These are phyloP conservation scores for Gadus chalcogrammus DNA, from an alignment of 2,113 vertebrate genomes.

Conservation along the genomic window DNA sequence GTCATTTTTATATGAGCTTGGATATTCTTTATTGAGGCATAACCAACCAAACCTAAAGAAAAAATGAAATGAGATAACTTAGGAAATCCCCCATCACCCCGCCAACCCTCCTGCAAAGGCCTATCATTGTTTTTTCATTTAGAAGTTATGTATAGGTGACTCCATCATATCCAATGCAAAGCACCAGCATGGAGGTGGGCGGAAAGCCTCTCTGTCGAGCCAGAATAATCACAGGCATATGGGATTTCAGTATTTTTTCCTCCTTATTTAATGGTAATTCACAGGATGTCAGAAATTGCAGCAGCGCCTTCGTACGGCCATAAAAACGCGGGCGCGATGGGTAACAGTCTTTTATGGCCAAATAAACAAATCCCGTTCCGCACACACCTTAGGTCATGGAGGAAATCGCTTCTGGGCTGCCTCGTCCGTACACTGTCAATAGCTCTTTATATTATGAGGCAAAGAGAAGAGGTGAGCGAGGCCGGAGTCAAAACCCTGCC, in stretches of 20 bases:
- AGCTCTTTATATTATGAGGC: background rate
- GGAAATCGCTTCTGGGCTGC: background rate
- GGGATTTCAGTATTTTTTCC: conserved; percentile 12
- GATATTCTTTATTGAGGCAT: too few species aligned
- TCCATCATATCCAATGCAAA: conserved; percentile 25
- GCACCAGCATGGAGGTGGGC: conserved; percentile 22
- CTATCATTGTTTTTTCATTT: background rate
- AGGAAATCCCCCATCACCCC: too few species aligned
- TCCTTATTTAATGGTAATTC: conserved; percentile 8
- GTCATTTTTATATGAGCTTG: too few species aligned
- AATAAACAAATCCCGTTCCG: conserved; percentile 5
- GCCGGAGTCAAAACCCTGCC: background rate
- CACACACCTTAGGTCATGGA: background rate
- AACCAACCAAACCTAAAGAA: too few species aligned
- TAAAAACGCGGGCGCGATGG: conserved; percentile 19
- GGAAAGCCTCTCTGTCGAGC: conserved; percentile 7
- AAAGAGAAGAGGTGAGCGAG: background rate
- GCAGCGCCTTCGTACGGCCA: conserved; percentile 10
- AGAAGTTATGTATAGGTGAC: background rate
- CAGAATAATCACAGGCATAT: conserved; percentile 26
- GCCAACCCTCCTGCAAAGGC: too few species aligned
- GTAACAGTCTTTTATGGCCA: background rate
- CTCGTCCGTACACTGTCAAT: background rate
- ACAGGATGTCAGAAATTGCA: conserved; percentile 23
- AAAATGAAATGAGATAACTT: too few species aligned